Evolutionary conservation across 2,888 invertebrate species (phyloP), one percentile per base, ranked within the genome.

Genomic region (Flexamia atlantica): DNA sequence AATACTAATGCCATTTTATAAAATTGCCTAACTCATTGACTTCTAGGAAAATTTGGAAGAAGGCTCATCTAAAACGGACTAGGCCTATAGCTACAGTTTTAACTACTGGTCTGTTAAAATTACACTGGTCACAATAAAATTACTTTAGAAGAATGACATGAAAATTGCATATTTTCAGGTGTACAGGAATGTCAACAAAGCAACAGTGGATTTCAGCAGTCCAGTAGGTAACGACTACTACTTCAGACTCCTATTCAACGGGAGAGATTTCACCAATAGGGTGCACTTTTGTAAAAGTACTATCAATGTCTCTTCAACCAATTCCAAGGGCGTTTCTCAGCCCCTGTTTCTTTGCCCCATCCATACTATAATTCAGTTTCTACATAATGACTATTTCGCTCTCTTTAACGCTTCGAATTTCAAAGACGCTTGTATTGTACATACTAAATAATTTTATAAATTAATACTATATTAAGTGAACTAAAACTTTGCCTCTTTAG

Each of bases 351-450:
- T 96, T 0, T 98, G 97, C 90, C 95, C 96, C 2, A 95, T 98
- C 86, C 97, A 97, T 89, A 95, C 95, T 89, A 97, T 98, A 85
- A 95, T 97, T 12, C 91, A 97, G 85, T 97, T 97, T 90, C 93
- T 97, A 85, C 96, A 97, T 87, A 96, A 96, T 87, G 96, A 97
- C 90, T 97, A 97, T 89, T 97, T 98, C 88, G 91, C 93, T 17
- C 92, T 93, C 81, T 94, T 97, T 88, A 97, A 97, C 89, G 95
- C 95, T n/a, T 96, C 95, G 17, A 97, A 97, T 90, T 97, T 95
- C 89, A 97, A 97, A 90, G 97, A 97, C 88, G 97, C 96, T 0
- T 97, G 97, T 88, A 80, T 60, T 74, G 23, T 83, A 53, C 84
- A 84, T 80, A 74, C n/a, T 72, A 60, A 60, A 72, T 74, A 57